phyloP scores from a whole-genome alignment of 2,888 invertebrate species.

The Orthosia gothica region DNA sequence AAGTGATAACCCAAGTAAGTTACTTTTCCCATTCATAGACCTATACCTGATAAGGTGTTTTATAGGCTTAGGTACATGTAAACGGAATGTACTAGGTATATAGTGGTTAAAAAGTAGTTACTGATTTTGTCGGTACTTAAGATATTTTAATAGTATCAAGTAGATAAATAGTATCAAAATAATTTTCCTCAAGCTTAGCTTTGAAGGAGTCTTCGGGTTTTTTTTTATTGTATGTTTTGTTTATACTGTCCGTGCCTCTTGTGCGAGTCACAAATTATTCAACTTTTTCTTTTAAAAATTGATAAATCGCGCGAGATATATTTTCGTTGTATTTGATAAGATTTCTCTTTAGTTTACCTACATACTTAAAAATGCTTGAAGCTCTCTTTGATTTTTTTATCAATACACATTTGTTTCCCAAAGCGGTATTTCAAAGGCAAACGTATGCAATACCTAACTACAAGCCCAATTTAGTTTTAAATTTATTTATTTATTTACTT shows the following conservation, averaged over 20 bases:
- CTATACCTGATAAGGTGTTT: conserved; percentile 3
- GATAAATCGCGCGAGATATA: neutral
- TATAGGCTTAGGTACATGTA: neutral
- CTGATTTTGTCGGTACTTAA: neutral
- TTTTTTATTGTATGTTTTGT: too few species aligned
- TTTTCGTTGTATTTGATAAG: conserved; percentile 24
- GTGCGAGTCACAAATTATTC: too few species aligned
- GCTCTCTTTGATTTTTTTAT: conserved; percentile 11
- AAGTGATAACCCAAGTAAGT: neutral
- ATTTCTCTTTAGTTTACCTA: neutral
- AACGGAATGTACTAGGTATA: conserved; percentile 1
- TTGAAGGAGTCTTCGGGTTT: neutral
- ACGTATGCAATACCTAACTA: too few species aligned
- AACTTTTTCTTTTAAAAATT: neutral
- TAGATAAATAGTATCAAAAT: neutral
- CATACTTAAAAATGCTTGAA: neutral
- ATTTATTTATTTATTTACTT: too few species aligned
- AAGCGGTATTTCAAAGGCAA: conserved; percentile 10
- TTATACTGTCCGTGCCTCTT: too few species aligned
- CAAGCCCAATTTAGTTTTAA: too few species aligned
- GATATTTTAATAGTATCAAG: neutral
- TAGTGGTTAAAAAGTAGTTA: neutral
- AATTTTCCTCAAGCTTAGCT: neutral
- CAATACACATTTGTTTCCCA: conserved; percentile 4
- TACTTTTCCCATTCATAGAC: neutral